Conservation (phyloP, 1,140 invertebrate genomes). For the Lutraria rhynchaena region DNA sequence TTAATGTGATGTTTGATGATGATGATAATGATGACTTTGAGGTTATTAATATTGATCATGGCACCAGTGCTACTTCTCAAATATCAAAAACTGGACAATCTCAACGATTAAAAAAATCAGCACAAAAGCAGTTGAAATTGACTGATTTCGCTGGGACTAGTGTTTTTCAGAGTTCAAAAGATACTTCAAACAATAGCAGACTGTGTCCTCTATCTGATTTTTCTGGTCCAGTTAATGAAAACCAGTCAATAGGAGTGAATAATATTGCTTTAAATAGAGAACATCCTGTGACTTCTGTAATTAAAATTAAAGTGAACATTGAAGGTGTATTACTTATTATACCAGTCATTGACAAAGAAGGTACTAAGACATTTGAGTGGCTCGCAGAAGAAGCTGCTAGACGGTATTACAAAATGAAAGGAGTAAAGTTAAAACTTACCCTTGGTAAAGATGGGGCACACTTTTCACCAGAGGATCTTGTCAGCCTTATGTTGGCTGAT, state of each 20-base stretch:
- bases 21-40: conserved; percentile 33
- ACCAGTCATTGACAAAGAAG: conserved; percentile 45
- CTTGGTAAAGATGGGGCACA: conserved; percentile 56
- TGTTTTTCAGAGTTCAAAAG: not conserved
- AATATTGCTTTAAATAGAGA: not conserved
- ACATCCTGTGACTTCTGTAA: conserved; percentile 26
- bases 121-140: conserved; percentile 48
- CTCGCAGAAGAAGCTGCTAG: conserved; percentile 38
- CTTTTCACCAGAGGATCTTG: conserved; percentile 49
- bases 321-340: conserved; percentile 44
- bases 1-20: conserved; percentile 38
- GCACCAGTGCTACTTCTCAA: not conserved
- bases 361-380: conserved; percentile 52
- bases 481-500: conserved; percentile 42
- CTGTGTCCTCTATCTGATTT: not conserved
- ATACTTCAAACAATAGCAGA: not conserved
- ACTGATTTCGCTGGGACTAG: conserved; percentile 38
- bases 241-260: conserved; percentile 18
- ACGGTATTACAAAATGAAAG: conserved; percentile 40
- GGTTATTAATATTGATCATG: not conserved
- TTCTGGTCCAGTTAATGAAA: not conserved
- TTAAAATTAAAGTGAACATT: conserved; percentile 46
- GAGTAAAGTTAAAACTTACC: conserved; percentile 39
- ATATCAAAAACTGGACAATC: not conserved
- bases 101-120: conserved; percentile 4